Conservation (phyloP, 1,140 invertebrate genomes). For the Zaprionus africanus region DNA sequence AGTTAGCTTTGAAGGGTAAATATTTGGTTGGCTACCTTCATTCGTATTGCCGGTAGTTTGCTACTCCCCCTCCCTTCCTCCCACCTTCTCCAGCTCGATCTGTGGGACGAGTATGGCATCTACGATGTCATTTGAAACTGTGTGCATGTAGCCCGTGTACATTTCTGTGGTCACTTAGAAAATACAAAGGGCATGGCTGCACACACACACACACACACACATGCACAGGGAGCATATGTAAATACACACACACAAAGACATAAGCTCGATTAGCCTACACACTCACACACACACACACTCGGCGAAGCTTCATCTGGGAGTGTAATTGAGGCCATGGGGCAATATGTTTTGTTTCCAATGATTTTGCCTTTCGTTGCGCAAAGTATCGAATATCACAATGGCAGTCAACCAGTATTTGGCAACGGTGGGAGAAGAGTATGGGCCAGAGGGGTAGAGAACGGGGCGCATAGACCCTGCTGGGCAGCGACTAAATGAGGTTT, state of each 20-base stretch:
- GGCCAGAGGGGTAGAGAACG: conserved; percentile 10
- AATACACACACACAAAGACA: conserved; percentile 36
- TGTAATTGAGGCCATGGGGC: conserved; percentile 82
- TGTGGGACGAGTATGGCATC: conserved; percentile 22
- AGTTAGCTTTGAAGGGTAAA: conserved; percentile 31
- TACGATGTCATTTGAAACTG: conserved; percentile 59
- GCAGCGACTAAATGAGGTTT: conserved; percentile 75
- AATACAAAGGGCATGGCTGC: conserved; percentile 43
- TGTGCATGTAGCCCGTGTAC: conserved; percentile 71
- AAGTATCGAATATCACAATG: conserved; percentile 81
- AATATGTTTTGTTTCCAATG: conserved; percentile 82
- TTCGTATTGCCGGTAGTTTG: neutral
- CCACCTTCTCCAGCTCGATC: neutral
- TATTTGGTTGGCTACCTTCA: conserved; percentile 33
- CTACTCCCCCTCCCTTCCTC: neutral
- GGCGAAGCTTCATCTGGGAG: conserved; percentile 62
- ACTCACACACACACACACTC: conserved; percentile 6
- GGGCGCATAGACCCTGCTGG: neutral
- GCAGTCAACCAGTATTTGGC: conserved; percentile 43
- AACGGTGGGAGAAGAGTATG: conserved; percentile 8
- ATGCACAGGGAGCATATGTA: neutral
- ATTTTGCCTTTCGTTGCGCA: conserved; percentile 81
- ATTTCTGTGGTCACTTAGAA: conserved; percentile 78
- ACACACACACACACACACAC: conserved; percentile 19
- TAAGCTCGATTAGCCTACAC: conserved; percentile 61